Percentiles rank a stretch among this genome's conserved stretches.
phyloP scores from a whole-genome alignment of 2,113 vertebrate species.

The Mesocricetus auratus region DNA sequence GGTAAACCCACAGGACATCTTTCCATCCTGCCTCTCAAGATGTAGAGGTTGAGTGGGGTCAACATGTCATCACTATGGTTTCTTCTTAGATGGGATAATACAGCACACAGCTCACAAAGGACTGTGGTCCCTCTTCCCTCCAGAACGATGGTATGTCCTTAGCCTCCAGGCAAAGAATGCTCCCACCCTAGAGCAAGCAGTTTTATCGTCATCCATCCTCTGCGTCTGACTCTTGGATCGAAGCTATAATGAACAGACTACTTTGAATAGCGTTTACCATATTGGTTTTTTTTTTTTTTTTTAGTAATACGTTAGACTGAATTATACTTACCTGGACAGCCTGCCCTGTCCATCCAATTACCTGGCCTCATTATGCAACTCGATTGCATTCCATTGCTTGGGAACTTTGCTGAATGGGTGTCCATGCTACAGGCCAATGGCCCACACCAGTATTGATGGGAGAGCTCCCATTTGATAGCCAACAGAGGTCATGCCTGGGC shows the following conservation, averaged over 20 bases:
- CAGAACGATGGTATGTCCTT: not conserved
- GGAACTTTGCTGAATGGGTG: conserved; percentile 59
- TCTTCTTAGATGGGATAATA: fast-evolving
- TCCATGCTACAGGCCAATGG: conserved; percentile 32
- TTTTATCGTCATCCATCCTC: not conserved
- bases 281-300: too few relatives aligned
- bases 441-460: conserved; percentile 3
- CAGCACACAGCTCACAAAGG: too few relatives aligned
- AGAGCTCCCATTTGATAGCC: conserved; percentile 11
- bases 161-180: fast-evolving
- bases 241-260: conserved; percentile 47
- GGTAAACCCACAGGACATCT: fast-evolving
- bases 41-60: not conserved
- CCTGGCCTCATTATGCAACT: conserved; percentile 59
- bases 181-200: fast-evolving
- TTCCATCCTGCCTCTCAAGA: fast-evolving
- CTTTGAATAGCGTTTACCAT: not conserved
- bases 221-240: conserved; percentile 44
- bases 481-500: not conserved
- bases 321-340: conserved; percentile 38
- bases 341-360: conserved; percentile 64
- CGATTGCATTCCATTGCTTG: conserved; percentile 45
- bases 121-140: not conserved
- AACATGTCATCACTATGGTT: fast-evolving
- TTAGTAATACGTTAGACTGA: conserved; percentile 49